Evolutionary conservation across 2,113 vertebrate genomes (phyloP), one percentile per base, ranked within the genome.

Genomic region (Hydrolagus affinis): DNA sequence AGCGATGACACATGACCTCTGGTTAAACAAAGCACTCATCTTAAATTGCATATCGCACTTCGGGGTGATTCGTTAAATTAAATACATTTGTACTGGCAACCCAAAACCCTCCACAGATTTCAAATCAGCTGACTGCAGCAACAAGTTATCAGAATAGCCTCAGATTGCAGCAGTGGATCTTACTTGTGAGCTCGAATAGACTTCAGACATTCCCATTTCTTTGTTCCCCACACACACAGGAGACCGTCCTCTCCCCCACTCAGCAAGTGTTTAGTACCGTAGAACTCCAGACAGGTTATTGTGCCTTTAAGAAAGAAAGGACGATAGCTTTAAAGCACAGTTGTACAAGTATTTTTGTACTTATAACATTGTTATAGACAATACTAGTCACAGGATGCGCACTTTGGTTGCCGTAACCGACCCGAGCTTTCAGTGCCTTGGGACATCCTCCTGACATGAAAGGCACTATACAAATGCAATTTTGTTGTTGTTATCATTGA

Each of bases 171-270:
- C 10, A 85, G 8, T 76, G 0, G 23, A 59, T 91, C 96, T 92
- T 90, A 98, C 98, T 93, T 95, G 90, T 99, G 98, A n/a, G 98
- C 98, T 90, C 90, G 95, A 87, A 99, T 94, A 59, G 96, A 93
- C 90, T 98, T 97, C 80, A 97, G 90, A 86, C 98, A 99, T 76
- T 98, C 96, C 98, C 98, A 99, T 86, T 92, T 97, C 90, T 95
- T 97, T 0, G 94, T 95, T 87, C 94, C 94, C 98, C 98, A 99
- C 85, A 99, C 93, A 89, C 97, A 99, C 68, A 99, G 88, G 6
- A 97, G 90, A 59, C 98, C 98, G 0, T 99, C 98, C 85, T 99
- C 95, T 4, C 93, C 96, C 85, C 97, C 97, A 70, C 97, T 99
- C 87, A 99, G 89, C 8, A 99, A 91, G 89, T 99, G 96, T 56